These are phyloP conservation scores for Crotalus tigris DNA, from an alignment of 2,113 vertebrate species.

Conservation along the genomic window DNA sequence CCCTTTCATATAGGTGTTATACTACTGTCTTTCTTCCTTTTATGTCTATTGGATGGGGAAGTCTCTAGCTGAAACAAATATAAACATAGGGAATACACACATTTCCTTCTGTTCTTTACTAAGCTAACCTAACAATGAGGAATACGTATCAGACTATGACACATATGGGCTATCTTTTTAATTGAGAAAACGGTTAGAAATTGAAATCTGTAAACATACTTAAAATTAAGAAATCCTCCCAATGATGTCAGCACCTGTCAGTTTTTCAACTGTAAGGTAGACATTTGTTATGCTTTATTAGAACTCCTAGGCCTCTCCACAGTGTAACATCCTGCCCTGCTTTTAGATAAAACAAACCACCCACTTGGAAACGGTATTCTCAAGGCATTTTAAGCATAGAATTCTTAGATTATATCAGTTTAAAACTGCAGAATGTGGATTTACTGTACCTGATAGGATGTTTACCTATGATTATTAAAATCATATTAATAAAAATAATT, in stretches of 20 bases:
- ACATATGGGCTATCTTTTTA: neutral
- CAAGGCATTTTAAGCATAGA: neutral
- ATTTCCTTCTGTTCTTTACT: neutral
- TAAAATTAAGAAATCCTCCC: neutral
- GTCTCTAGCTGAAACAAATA: neutral
- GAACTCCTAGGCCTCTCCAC: neutral
- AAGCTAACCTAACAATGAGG: neutral
- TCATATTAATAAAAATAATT: neutral
- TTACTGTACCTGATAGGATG: neutral
- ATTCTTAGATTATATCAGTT: neutral
- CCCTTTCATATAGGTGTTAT: neutral
- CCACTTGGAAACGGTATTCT: neutral
- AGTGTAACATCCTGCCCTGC: neutral
- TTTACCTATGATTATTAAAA: neutral
- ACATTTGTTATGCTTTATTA: neutral
- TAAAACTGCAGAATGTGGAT: neutral
- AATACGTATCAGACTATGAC: neutral
- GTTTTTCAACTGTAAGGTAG: neutral
- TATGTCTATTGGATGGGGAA: neutral
- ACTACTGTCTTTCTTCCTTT: neutral
- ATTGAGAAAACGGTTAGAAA: neutral
- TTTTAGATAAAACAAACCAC: neutral
- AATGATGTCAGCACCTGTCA: neutral
- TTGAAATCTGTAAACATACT: neutral
- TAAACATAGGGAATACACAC: neutral